Evolutionary conservation across 2,888 invertebrate genomes (phyloP), one percentile per base, ranked within the genome.

Genomic region (Kryphioiulus occultus): DNA sequence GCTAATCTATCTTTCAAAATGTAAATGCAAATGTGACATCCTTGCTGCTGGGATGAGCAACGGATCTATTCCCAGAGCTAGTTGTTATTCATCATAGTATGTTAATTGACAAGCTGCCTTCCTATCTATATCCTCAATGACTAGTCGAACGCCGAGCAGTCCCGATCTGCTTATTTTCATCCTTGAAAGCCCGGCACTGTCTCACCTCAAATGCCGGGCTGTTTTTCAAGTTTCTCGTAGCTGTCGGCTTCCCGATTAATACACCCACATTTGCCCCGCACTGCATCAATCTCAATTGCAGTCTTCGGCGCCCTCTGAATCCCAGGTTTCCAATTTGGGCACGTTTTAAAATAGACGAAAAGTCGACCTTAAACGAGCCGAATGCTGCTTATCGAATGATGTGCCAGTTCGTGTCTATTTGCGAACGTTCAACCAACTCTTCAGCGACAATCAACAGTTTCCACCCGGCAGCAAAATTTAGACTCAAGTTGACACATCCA

Each of bases 401-500:
- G 59, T 22, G 59, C 59, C 53, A n/a, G n/a, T n/a, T 35, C 35
- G 59, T 59, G 59, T 59, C 59, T 59, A 59, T 59, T 59, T 59
- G 9, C 22, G n/a, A 59, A 59, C 59, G 59, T n/a, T 59, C 59
- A 22, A 59, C 59, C 59, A 9, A 19, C 59, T 22, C 59, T 19
- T n/a, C n/a, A 59, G 19, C n/a, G 22, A 10, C 59, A 22, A 22
- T 59, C 59, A 22, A 59, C 59, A 59, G 59, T 59, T 59, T n/a
- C n/a, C 22, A n/a, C 22, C 22, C 19, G 19, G 59, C n/a, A 3
- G 59, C 7, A 10, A 22, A 59, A 59, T 22, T 59, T 59, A 7
- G 59, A 47, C 10, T 59, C 22, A n/a, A 59, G 22, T n/a, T 59
- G 59, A 59, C 59, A 59, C 17, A 15, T 35, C 35, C 35, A 35